Evolutionary conservation across 2,797 vertebrate species (phyloP).

Genomic region (Mormyrus proboscirostris): DNA sequence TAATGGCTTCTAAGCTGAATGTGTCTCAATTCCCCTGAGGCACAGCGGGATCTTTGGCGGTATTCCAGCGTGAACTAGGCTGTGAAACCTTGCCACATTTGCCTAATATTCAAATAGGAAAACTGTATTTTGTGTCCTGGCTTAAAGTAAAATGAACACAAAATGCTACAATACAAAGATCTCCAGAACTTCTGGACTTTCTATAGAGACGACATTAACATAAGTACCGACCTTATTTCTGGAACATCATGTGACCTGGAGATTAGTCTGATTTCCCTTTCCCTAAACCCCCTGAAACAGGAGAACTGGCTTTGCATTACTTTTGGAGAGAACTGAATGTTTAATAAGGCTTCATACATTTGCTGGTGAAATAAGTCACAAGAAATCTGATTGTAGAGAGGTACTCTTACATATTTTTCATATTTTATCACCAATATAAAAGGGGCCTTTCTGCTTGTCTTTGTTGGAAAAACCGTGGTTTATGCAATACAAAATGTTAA

Average conservation of each 20-base stretch:
- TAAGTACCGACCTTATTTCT: not conserved
- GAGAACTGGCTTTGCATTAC: not conserved
- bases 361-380: not conserved
- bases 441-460: not conserved
- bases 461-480: not conserved
- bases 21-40: not conserved
- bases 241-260: not conserved
- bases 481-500: not conserved
- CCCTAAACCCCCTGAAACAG: not conserved
- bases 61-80: not conserved
- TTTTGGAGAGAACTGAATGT: not conserved
- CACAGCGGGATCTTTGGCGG: not conserved
- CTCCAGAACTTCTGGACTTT: not conserved
- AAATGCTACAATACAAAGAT: not conserved
- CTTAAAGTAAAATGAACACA: not conserved
- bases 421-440: not conserved
- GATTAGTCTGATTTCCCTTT: not conserved
- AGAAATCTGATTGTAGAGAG: conserved; percentile 2
- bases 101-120: not conserved
- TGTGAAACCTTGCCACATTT: not conserved
- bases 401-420: not conserved
- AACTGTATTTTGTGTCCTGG: not conserved
- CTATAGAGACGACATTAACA: not conserved
- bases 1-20: not conserved
- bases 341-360: conserved; percentile 6